Percentiles rank a stretch among this genome's conserved stretches.
Evolutionary conservation across 2,113 vertebrate species (phyloP).

Genomic region (Regulus satrapa): DNA sequence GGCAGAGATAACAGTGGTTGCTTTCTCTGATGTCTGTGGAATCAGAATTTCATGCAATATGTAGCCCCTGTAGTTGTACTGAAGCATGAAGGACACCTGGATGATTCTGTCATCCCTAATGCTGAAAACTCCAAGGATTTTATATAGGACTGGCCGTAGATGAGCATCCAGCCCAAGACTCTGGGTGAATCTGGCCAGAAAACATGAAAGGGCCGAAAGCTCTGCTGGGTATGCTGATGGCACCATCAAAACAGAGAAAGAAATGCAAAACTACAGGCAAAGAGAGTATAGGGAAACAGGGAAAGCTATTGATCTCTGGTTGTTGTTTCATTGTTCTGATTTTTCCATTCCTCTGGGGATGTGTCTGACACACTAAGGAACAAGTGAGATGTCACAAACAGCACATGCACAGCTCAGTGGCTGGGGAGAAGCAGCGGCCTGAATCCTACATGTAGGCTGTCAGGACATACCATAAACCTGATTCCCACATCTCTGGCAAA

Average conservation of each 20-base stretch:
- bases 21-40: not conserved
- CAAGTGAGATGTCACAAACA: not conserved
- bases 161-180: not conserved
- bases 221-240: not conserved
- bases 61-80: not conserved
- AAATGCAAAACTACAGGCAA: not conserved
- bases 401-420: not conserved
- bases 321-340: not conserved
- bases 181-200: not conserved
- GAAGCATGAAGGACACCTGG: not conserved
- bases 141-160: not conserved
- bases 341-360: not conserved
- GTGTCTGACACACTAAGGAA: not conserved
- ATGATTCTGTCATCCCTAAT: not conserved
- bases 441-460: not conserved
- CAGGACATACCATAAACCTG: not conserved
- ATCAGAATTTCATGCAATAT: not conserved
- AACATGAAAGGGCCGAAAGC: not conserved
- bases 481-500: not conserved
- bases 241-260: not conserved
- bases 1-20: not conserved
- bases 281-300: not conserved
- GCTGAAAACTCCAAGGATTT: not conserved
- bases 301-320: not conserved
- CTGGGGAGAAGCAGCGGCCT: not conserved